Evolutionary conservation across 2,888 invertebrate genomes (phyloP).

Genomic region (Platerodrilus igneus): DNA sequence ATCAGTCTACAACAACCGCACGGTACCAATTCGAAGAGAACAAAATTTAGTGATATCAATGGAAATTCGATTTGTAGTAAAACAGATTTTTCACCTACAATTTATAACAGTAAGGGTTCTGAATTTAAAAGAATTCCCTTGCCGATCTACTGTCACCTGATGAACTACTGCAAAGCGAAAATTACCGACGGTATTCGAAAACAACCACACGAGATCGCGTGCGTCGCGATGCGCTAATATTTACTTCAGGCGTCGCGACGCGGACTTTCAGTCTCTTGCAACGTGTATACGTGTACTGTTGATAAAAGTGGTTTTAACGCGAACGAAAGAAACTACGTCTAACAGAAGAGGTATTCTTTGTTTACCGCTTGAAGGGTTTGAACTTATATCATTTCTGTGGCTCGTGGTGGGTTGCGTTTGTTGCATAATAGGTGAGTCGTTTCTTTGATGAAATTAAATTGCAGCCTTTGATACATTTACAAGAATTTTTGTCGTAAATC

Average conservation of each 20-base stretch:
- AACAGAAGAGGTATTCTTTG: no score
- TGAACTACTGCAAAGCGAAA: slow-evolving; percentile 33
- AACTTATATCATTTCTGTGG: no score
- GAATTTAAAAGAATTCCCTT: slow-evolving; percentile 39
- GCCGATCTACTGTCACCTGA: slow-evolving; percentile 38
- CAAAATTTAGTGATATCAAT: slow-evolving; percentile 44
- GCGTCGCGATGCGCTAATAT: slow-evolving; percentile 45
- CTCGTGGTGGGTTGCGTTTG: no score
- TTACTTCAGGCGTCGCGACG: slow-evolving; percentile 44
- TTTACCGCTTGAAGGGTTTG: no score
- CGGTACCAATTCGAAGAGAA: slow-evolving; percentile 27
- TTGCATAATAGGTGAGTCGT: no score
- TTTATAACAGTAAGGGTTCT: slow-evolving; percentile 36
- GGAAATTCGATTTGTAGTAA: slow-evolving; percentile 42
- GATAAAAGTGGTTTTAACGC: no score
- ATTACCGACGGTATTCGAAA: slow-evolving; percentile 25
- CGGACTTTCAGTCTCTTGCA: slow-evolving; percentile 43
- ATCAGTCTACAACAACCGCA: slow-evolving; percentile 18
- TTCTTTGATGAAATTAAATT: no score
- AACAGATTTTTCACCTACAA: slow-evolving; percentile 43
- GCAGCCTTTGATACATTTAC: no score
- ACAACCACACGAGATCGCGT: slow-evolving; percentile 27
- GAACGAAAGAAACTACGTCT: no score
- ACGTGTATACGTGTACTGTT: slow-evolving; percentile 28
- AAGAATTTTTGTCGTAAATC: no score